A percentile compares a stretch with the other conserved stretches of the same genome.
Conservation (phyloP, 2,888 invertebrate species). For the Holacanthella duospinosa region DNA sequence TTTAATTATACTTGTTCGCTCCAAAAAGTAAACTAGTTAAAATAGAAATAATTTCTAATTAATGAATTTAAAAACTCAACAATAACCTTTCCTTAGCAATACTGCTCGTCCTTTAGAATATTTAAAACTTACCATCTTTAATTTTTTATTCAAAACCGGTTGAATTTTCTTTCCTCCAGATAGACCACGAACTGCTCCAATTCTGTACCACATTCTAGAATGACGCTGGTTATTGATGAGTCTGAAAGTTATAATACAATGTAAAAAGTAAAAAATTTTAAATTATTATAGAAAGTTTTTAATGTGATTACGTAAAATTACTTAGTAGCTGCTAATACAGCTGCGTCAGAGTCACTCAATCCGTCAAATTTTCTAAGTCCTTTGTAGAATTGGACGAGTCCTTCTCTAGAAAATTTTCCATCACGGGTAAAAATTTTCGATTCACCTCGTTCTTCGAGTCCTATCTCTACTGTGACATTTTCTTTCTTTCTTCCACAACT, state of each 20-base stretch:
- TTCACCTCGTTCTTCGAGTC: no score
- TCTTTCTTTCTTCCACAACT: slow-evolving; percentile 44
- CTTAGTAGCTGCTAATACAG: slow-evolving; percentile 47
- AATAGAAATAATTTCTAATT: slow-evolving; percentile 3
- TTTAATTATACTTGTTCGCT: slow-evolving; percentile 43
- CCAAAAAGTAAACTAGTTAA: no score
- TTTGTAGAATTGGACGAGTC: slow-evolving; percentile 43
- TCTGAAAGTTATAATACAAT: slow-evolving; percentile 32
- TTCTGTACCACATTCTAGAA: slow-evolving; percentile 50
- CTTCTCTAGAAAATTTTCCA: slow-evolving; percentile 43
- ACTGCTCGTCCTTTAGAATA: no score
- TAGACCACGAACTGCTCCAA: slow-evolving; percentile 47
- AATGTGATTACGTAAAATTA: slow-evolving; percentile 43
- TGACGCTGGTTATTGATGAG: slow-evolving; percentile 46
- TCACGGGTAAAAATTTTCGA: slow-evolving; percentile 42
- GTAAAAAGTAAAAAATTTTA: neutral
- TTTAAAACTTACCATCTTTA: slow-evolving; percentile 44
- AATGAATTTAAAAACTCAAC: neutral
- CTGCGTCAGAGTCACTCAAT: slow-evolving; percentile 48
- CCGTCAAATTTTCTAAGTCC: slow-evolving; percentile 46
- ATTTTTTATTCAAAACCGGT: slow-evolving; percentile 44
- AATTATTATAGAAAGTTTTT: neutral
- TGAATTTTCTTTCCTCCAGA: slow-evolving; percentile 45
- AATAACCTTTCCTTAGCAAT: no score
- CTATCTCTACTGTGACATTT: no score